These are phyloP conservation scores for Callosobruchus maculatus DNA, from an alignment of 2,888 invertebrate genomes.

Conservation along the genomic window DNA sequence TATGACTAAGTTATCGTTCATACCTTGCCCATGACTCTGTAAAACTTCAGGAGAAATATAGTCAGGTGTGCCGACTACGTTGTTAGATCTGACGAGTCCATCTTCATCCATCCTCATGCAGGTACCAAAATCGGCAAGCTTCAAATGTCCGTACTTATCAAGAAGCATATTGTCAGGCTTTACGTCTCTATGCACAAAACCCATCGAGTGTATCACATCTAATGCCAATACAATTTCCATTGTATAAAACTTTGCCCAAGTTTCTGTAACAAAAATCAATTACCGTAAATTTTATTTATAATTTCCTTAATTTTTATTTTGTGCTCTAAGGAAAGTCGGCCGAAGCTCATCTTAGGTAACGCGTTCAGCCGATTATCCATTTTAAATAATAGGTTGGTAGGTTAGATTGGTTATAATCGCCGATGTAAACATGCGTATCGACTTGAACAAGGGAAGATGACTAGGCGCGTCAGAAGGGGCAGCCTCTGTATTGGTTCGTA, in stretches of 20 bases:
- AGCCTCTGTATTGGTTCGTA: too few species aligned
- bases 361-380: too few species aligned
- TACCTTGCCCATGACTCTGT: slow-evolving; percentile 79
- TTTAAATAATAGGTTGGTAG: too few species aligned
- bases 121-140: slow-evolving; percentile 99
- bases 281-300: too few species aligned
- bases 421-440: too few species aligned
- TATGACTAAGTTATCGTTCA: neutral
- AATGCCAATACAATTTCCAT: slow-evolving; percentile 72
- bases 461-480: too few species aligned
- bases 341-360: too few species aligned
- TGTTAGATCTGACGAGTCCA: slow-evolving; percentile 92
- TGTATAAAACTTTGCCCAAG: slow-evolving; percentile 51
- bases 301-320: too few species aligned
- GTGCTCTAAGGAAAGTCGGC: too few species aligned
- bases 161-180: slow-evolving; percentile 99
- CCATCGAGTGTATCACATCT: slow-evolving; percentile 98
- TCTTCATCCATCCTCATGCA: slow-evolving; percentile 98
- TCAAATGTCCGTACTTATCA: slow-evolving; percentile 92
- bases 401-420: too few species aligned
- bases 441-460: too few species aligned
- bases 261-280: slow-evolving; percentile 55
- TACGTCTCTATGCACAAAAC: slow-evolving; percentile 93
- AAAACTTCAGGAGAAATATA: slow-evolving; percentile 99
- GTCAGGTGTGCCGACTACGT: slow-evolving; percentile 98